Conservation (phyloP, 2,797 vertebrate genomes). For the Lagocephalus sceleratus region DNA sequence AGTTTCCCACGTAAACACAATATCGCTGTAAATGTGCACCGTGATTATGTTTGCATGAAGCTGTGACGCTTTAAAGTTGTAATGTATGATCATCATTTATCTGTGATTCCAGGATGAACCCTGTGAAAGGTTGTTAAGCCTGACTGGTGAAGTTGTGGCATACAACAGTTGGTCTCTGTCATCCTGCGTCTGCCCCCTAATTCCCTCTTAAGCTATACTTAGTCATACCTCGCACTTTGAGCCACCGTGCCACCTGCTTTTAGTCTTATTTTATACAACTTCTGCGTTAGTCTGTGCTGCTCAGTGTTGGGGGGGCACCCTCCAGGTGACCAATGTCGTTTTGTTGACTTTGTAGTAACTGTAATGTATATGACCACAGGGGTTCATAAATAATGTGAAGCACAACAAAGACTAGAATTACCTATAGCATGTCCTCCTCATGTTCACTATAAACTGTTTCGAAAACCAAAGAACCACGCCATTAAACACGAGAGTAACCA, state of each 20-base stretch:
- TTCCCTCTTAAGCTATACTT: conserved; percentile 59
- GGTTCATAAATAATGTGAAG: conserved; percentile 25
- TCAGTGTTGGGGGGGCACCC: conserved; percentile 30
- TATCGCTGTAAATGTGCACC: conserved; percentile 2
- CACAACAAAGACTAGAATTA: conserved; percentile 4
- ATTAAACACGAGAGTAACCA: background rate
- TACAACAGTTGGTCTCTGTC: conserved; percentile 31
- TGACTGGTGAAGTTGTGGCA: conserved; percentile 20
- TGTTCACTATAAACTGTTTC: too few relatives aligned
- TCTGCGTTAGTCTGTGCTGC: conserved; percentile 40
- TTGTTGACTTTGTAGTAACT: background rate
- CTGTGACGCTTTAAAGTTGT: too few relatives aligned
- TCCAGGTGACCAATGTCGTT: conserved; percentile 7
- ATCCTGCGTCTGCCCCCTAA: conserved; percentile 43
- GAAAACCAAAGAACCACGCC: background rate
- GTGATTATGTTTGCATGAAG: background rate
- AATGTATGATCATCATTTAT: too few relatives aligned
- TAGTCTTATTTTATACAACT: conserved; percentile 22
- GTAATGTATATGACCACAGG: background rate
- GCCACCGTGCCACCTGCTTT: conserved; percentile 35
- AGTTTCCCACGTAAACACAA: conserved; percentile 7
- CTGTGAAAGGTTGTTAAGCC: conserved; percentile 1
- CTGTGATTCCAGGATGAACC: background rate
- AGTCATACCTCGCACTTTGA: conserved; percentile 28
- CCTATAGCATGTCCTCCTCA: background rate